Evolutionary conservation across 2,113 vertebrate genomes (phyloP), one percentile per base, ranked within the genome.

Genomic region (Micronycteris hirsuta): DNA sequence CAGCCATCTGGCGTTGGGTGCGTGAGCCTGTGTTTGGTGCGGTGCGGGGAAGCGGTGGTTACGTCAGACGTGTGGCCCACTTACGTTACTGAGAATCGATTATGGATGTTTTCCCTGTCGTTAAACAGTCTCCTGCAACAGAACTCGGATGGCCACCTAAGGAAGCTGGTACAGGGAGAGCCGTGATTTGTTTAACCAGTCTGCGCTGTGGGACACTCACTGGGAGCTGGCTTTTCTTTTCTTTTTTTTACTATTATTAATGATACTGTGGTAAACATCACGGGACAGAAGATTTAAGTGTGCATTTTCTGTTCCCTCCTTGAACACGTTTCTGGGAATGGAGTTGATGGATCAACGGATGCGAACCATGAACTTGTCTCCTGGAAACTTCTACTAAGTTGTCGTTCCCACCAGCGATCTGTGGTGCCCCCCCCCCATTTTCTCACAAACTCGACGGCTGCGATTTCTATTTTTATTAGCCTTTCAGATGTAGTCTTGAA

Each of bases 41-140:
- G 77, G 63, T 70, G 31, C 80, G 63, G 11, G 47, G 74, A 89
- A 65, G 70, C 70, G 70, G 73, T 31, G 31, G 24, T 78, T 56
- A 3, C 47, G 80, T 41, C 3, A 41, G 74, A 38, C 52, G 38
- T 71, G 84, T 91, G 85, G 47, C 80, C 84, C 74, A 70, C 90
- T 92, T 81, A 87, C 63, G 92, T 95, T 82, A 41, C 94, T 90
- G 90, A 95, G 93, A 95, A 92, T 92, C 70, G 28, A 19, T 95
- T 54, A 74, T 56, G 94, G 92, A 73, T 70, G 92, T 85, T 95
- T 96, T 95, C 84, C 71, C 17, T 91, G 73, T 78, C 92, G 90
- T 96, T 95, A 90, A 88, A 56, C 26, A 45, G 89, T 91, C 45
- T 91, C 80, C 87, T 91, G 67, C 95, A 93, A 68, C n/a, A 52